Evolutionary conservation across 2,113 vertebrate genomes (phyloP), one percentile per base, ranked within the genome.

Genomic region (Xiphorhynchus elegans): DNA sequence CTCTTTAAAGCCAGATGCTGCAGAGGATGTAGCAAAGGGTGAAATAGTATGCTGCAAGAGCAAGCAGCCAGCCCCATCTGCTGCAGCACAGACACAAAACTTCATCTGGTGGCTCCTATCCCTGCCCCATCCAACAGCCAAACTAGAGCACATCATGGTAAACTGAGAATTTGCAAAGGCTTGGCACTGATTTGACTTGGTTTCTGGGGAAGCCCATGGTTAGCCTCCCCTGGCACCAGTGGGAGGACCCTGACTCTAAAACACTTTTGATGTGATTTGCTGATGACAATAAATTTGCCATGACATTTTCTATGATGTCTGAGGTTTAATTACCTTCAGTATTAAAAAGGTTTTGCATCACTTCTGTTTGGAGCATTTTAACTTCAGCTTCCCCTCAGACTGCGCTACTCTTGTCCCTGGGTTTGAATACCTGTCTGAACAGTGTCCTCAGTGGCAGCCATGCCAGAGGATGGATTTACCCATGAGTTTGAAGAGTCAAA

Each of bases 391-490:
- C 63, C 67, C 29, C 58, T 83, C 74, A 56, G 33, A 59, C 37
- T 24, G 29, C 0, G 0, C 46, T 25, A 13, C 12, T 0, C 11
- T 64, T 50, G 28, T 46, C 21, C 15, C 35, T 50, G 49, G 20
- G 33, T 31, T 42, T 77, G 55, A 89, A 56, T 18, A 74, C 37
- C 7, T 2, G 1, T 39, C 19, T 14, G 50, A 52, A 1, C 17
- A 53, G 44, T 33, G 60, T 26, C 59, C 39, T 47, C 46, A 56
- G 52, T 19, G 46, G 25, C 46, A 59, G 49, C 11, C 13, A 2
- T 37, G 28, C 28, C n/a, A 19, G 35, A 25, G 28, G 9, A 68
- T 50, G 33, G 21, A 7, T 75, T 77, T 63, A 75, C 33, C 29
- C 35, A 46, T 7, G 12, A 69, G 17, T 42, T 49, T 47, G 44